These are phyloP conservation scores for Noctuana brunneofusca DNA, from an alignment of 2,888 invertebrate species.

Conservation along the genomic window DNA sequence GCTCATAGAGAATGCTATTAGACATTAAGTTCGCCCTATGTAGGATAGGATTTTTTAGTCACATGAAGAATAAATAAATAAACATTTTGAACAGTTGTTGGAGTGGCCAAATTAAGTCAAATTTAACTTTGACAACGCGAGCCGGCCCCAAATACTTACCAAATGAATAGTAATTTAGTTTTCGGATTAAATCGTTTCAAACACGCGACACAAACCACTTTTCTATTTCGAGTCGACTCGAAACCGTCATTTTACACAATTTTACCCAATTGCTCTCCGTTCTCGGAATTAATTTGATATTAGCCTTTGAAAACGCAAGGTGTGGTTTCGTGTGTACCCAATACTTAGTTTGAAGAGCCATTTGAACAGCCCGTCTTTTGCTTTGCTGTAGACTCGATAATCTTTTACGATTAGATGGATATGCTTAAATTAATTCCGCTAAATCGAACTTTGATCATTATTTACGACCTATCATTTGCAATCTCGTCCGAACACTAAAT, in stretches of 20 bases:
- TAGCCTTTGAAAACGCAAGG: slow-evolving; percentile 82
- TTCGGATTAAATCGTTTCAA: slow-evolving; percentile 79
- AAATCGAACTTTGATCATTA: slow-evolving; percentile 29
- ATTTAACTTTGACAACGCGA: slow-evolving; percentile 73
- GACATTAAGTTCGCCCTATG: too few relatives aligned
- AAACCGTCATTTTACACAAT: slow-evolving; percentile 82
- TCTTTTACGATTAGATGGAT: slow-evolving; percentile 64
- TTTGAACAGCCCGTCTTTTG: slow-evolving; percentile 75
- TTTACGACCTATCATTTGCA: slow-evolving; percentile 34
- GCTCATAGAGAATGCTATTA: too few relatives aligned
- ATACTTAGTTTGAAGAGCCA: slow-evolving; percentile 76
- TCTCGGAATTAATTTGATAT: slow-evolving; percentile 82
- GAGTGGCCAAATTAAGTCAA: slow-evolving; percentile 61
- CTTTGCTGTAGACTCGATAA: slow-evolving; percentile 67
- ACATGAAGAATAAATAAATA: too few relatives aligned
- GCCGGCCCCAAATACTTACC: slow-evolving; percentile 73
- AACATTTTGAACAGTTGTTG: slow-evolving; percentile 33
- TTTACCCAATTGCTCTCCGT: slow-evolving; percentile 81
- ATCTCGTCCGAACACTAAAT: slow-evolving; percentile 21
- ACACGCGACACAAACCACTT: slow-evolving; percentile 82
- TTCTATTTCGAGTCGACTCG: slow-evolving; percentile 77
- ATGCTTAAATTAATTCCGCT: slow-evolving; percentile 51
- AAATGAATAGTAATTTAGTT: slow-evolving; percentile 82
- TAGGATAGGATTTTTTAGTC: too few relatives aligned
- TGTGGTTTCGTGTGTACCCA: slow-evolving; percentile 74